Evolutionary conservation across 2,888 invertebrate genomes (phyloP), one percentile per base, ranked within the genome.

Genomic region (Stenotaenia linearis): DNA sequence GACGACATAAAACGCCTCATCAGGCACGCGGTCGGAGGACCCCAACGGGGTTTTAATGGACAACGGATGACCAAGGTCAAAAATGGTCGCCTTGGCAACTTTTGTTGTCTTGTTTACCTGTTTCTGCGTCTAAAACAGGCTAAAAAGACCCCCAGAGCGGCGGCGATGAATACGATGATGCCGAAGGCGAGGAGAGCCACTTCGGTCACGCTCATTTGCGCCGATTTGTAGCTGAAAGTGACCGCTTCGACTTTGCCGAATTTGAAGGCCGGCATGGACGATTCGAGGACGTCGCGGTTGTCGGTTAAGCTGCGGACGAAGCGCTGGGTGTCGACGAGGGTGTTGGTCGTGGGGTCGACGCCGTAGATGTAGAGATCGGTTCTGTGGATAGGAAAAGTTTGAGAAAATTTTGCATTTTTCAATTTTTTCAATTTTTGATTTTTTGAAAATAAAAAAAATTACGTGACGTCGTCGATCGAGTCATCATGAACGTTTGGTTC

Each of bases 281-380:
- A 80, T 25, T 82, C 82, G 56, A 84, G 81, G 15, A 32, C 40
- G 15, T 78, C 45, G 23, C 37, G 23, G 10, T 79, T 37, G 5
- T 79, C 45, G 37, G 81, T 12, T 78, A 80, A 28, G 81, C 76
- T 45, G 32, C 75, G 15, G 10, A 84, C 75, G 12, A 84, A 74
- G 28, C 81, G 80, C 77, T 92, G 92, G 90, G 92, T 93, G 84
- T 94, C 93, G 75, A 95, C 90, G 79, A 95, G 91, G 0, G 92
- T 90, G 84, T 95, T 95, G 5, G 93, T 90, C 82, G 91, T 88
- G 0, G 92, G 93, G 87, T 95, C 94, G 23, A 95, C 92, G 1
- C 93, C 95, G 84, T 95, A 95, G 80, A 95, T 89, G 83, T 93
- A 94, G 87, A 95, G 90, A 84, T 95, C 94, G 28, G 95, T 95